Evolutionary conservation across 2,113 vertebrate species (phyloP).

Genomic region (Manacus vitellinus): DNA sequence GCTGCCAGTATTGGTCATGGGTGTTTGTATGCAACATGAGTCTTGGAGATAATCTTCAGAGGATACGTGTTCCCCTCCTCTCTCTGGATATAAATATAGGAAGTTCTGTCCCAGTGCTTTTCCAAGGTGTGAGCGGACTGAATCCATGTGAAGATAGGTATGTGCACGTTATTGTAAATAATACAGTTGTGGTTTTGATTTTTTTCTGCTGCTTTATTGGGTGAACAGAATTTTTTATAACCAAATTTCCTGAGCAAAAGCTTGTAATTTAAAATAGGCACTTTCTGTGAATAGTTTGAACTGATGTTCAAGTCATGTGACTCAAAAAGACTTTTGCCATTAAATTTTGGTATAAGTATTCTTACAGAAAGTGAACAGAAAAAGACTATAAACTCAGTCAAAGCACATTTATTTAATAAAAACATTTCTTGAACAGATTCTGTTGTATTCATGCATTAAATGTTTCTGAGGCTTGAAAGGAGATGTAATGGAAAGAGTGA

Average conservation of each 20-base stretch:
- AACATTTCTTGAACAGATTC: neutral
- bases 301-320: neutral
- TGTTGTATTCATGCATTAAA: neutral
- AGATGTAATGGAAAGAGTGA: neutral
- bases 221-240: neutral
- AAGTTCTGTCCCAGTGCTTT: neutral
- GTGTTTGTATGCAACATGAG: neutral
- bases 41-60: neutral
- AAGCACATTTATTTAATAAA: neutral
- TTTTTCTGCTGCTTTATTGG: neutral
- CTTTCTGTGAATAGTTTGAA: neutral
- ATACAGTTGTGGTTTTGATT: neutral
- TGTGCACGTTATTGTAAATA: neutral
- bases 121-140: neutral
- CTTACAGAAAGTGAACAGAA: neutral
- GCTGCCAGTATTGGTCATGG: neutral
- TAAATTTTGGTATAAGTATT: neutral
- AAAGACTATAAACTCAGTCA: neutral
- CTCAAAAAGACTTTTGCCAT: neutral
- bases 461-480: neutral
- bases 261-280: neutral
- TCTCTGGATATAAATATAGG: neutral
- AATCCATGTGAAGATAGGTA: neutral
- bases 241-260: neutral
- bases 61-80: neutral